A percentile compares a stretch with the other conserved stretches of the same genome.
phyloP scores from a whole-genome alignment of 2,888 invertebrate species.

The Coelogynopora nodosa region DNA sequence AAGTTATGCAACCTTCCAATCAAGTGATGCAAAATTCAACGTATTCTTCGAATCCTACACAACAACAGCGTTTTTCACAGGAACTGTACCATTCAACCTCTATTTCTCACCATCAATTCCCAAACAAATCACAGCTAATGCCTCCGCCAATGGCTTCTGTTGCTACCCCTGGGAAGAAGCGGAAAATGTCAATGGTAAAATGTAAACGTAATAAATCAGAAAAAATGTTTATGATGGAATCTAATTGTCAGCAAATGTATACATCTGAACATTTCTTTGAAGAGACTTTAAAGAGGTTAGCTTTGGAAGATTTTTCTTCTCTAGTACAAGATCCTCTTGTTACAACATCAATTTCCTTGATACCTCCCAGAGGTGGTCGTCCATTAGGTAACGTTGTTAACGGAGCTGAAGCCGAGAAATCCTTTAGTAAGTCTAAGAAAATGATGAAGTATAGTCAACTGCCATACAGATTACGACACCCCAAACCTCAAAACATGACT shows the following conservation, averaged over 20 bases:
- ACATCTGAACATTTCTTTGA: background rate
- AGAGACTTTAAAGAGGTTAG: background rate
- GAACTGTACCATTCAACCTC: background rate
- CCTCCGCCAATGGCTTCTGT: conserved; percentile 11
- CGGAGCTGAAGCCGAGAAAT: background rate
- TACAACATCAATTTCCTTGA: background rate
- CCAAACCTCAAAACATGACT: background rate
- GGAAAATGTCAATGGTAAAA: background rate
- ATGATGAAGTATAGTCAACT: background rate
- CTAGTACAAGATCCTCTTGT: conserved; percentile 4
- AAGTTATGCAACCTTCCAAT: background rate
- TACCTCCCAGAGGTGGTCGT: background rate
- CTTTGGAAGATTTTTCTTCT: background rate
- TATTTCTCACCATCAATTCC: background rate
- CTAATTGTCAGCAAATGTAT: background rate
- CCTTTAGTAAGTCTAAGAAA: background rate
- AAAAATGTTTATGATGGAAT: background rate
- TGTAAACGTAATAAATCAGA: background rate
- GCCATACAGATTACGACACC: background rate
- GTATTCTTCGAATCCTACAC: background rate
- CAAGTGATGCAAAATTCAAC: background rate
- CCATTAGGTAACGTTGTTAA: background rate
- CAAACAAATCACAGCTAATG: background rate
- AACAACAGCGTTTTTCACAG: background rate
- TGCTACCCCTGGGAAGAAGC: background rate